These are phyloP conservation scores for Lysiphlebus fabarum DNA, from an alignment of 1,140 invertebrate species.

Conservation along the genomic window DNA sequence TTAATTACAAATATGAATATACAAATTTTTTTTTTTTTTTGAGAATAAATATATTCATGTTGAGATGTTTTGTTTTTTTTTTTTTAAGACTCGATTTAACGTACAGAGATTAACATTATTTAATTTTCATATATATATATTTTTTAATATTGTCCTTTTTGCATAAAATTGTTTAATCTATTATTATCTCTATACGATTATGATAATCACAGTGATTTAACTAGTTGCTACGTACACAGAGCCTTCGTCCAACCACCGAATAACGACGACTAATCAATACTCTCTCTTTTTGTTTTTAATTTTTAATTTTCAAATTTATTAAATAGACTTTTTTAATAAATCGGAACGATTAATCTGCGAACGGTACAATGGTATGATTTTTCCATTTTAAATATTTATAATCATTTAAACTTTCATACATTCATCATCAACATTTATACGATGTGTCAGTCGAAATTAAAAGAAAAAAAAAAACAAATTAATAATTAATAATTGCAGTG, in stretches of 20 bases:
- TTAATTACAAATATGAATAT: slow-evolving; percentile 14
- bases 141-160: slow-evolving; percentile 33
- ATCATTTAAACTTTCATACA: neutral
- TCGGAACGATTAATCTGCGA: slow-evolving; percentile 26
- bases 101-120: no score
- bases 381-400: slow-evolving; percentile 7
- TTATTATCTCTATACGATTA: slow-evolving; percentile 34
- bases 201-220: slow-evolving; percentile 44
- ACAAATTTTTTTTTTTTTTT: no score
- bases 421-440: slow-evolving; percentile 2
- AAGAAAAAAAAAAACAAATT: no score
- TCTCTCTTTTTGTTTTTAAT: slow-evolving; percentile 2
- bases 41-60: slow-evolving; percentile 7
- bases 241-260: slow-evolving; percentile 34
- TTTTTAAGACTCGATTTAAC: neutral
- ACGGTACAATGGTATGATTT: slow-evolving; percentile 10
- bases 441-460: neutral
- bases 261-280: slow-evolving; percentile 16
- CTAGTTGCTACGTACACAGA: slow-evolving; percentile 44
- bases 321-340: neutral
- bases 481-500: neutral
- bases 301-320: slow-evolving; percentile 1
- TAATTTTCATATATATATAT: no score
- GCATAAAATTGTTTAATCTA: slow-evolving; percentile 8
- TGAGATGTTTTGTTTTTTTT: slow-evolving; percentile 3